Evolutionary conservation across 2,113 vertebrate species (phyloP).

Genomic region (Ceuthmochares aereus): DNA sequence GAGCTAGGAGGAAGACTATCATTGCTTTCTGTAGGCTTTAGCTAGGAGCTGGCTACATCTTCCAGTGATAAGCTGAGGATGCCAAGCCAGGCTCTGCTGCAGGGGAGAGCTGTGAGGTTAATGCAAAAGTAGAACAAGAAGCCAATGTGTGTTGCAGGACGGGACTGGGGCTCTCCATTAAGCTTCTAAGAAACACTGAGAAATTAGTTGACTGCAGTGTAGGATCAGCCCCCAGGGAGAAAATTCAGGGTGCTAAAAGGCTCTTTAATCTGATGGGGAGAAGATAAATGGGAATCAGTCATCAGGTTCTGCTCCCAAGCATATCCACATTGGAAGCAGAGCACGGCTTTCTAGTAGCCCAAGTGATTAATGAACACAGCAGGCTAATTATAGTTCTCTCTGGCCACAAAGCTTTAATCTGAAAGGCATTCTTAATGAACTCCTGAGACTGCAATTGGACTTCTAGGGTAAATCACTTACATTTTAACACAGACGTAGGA

Average conservation of each 20-base stretch:
- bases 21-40: neutral
- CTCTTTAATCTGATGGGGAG: neutral
- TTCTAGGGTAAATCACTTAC: neutral
- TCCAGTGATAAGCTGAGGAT: too few relatives aligned
- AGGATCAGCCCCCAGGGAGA: neutral
- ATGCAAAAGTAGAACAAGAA: neutral
- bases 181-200: neutral
- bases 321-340: neutral
- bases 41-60: neutral
- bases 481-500: neutral
- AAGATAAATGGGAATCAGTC: slow-evolving; percentile 3
- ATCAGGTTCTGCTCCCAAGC: neutral
- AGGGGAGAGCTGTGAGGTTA: neutral
- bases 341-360: neutral
- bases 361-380: slow-evolving; percentile 9
- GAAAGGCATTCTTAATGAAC: neutral
- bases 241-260: slow-evolving; percentile 21
- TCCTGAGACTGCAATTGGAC: neutral
- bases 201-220: neutral
- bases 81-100: neutral
- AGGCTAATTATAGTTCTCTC: neutral
- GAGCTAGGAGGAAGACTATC: neutral
- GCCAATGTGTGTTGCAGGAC: neutral
- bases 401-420: neutral
- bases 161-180: neutral